Evolutionary conservation across 2,888 invertebrate genomes (phyloP).

Genomic region (Tetanocera ferruginea): DNA sequence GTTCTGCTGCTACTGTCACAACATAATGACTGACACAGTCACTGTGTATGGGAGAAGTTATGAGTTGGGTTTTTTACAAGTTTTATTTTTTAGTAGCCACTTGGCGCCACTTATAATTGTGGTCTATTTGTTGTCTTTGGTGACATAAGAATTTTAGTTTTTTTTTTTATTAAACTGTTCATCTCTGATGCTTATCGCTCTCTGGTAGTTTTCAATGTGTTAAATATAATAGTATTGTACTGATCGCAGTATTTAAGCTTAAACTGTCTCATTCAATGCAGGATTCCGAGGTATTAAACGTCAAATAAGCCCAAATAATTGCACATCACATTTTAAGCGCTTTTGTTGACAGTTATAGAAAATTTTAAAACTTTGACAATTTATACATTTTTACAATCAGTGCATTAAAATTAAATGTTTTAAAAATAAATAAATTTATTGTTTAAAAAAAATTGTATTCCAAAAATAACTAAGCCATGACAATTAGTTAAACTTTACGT

Average conservation of each 20-base stretch:
- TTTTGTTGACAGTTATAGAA: too few species aligned
- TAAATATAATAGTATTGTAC: background rate
- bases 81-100: slow-evolving; percentile 54
- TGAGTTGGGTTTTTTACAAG: background rate
- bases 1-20: background rate
- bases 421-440: too few species aligned
- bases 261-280: slow-evolving; percentile 16
- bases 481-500: too few species aligned
- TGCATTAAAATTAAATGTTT: background rate
- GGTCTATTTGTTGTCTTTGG: slow-evolving; percentile 3
- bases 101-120: slow-evolving; percentile 58
- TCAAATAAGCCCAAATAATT: background rate
- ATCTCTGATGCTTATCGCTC: background rate
- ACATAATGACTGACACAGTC: too few species aligned
- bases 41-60: too few species aligned
- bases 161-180: background rate
- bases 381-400: background rate
- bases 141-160: background rate
- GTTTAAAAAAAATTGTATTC: too few species aligned
- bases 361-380: too few species aligned
- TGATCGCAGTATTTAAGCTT: background rate
- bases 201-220: background rate
- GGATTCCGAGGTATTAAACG: slow-evolving; percentile 22
- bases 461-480: too few species aligned
- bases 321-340: too few species aligned